These are phyloP conservation scores for Trachymyrmex cornetzi DNA, from an alignment of 1,140 invertebrate genomes.

Conservation along the genomic window DNA sequence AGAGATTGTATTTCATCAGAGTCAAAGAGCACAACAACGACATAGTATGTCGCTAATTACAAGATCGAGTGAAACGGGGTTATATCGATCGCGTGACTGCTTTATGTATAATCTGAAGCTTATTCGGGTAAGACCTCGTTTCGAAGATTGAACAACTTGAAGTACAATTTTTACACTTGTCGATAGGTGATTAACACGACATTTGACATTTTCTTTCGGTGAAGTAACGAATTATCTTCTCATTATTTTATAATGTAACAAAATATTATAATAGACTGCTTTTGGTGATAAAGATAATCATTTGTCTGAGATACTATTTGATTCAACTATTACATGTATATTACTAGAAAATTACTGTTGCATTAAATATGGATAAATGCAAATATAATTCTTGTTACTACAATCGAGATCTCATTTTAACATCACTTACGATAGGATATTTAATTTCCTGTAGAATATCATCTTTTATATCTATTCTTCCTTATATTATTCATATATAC, in stretches of 20 bases:
- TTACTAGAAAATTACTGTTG: not conserved
- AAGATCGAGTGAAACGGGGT: conserved; percentile 60
- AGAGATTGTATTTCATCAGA: conserved; percentile 23
- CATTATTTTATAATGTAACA: not conserved
- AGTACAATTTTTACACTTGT: conserved; percentile 16
- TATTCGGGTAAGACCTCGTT: conserved; percentile 56
- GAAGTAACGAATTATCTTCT: not conserved
- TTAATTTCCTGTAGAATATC: conserved; percentile 14
- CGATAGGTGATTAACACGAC: conserved; percentile 1
- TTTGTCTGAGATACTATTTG: not conserved
- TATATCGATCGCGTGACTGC: conserved; percentile 63
- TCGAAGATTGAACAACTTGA: conserved; percentile 39
- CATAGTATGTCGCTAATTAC: conserved; percentile 63
- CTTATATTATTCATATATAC: not conserved
- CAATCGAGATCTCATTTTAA: not conserved
- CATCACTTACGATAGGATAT: conserved; percentile 8
- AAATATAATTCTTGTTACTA: conserved; percentile 1
- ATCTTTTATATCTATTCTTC: not conserved
- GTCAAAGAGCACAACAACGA: conserved; percentile 24
- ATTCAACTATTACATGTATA: not conserved
- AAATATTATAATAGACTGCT: not conserved
- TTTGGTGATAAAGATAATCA: not conserved
- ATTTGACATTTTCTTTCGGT: conserved; percentile 10
- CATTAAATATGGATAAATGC: too few species aligned
- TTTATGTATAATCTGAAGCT: conserved; percentile 49